Evolutionary conservation across 2,888 invertebrate species (phyloP), one percentile per base, ranked within the genome.

Genomic region (Nasonovia ribisnigri): DNA sequence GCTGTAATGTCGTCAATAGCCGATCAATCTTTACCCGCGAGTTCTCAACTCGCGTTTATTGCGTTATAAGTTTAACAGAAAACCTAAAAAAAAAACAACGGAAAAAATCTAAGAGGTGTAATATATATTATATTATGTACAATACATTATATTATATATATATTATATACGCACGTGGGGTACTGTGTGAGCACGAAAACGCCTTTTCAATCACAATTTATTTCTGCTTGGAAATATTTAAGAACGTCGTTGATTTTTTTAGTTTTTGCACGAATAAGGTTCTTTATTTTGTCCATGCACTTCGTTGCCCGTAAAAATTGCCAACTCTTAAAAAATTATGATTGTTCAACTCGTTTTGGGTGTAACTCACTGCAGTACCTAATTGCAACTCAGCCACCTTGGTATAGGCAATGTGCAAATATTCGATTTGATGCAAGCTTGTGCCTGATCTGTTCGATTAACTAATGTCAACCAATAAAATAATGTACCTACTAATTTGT

Each of bases 201-300:
- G 26, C 54, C 84, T 84, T 91, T 84, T 92, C 91, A 57, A 92
- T 92, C 91, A 92, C 91, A 86, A 86, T 86, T 86, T 86, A 86
- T 92, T 46, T 86, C 57, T 26, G 16, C 13, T 54, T 29, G 42
- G 42, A 51, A 51, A 84, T 46, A 67, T 84, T 91, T 91, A 51
- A 6, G 26, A 13, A 48, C 48, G 36, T 36, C 77, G 36, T 77
- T 36, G 77, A 36, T 77, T 36, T 77, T 36, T 77, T 77, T 77
- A 6, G 36, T 77, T 36, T 36, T 20, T 20, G 20, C 36, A 11
- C 3, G n/a, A 5, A 16, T 1, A 5, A 26, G 24, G 24, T 57
- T n/a, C n/a, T n/a, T 60, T 67, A 11, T 67, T 67, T n/a, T 67
- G 13, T 67, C 46, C 46, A 11, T 1, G 11, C 46, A 46, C 46